Base-by-base conservation (phyloP, 2,113 vertebrate species). In the Tragulus kanchil region DNA sequence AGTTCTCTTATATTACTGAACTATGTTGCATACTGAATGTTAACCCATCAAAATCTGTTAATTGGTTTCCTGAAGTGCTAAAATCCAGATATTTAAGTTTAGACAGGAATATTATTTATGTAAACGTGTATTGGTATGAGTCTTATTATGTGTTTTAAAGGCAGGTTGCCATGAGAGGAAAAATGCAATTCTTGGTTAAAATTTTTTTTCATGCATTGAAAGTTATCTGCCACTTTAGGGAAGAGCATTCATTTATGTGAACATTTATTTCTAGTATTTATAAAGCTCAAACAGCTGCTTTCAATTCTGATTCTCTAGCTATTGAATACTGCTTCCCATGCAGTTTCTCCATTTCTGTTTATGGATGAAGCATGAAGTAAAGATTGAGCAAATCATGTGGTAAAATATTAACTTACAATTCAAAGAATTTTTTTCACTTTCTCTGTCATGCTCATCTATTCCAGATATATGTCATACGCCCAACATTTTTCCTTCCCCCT, bases 331-430 rank as follows among this genome's bases (percentile, higher is more conserved):
- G 31, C 54, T 85, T 85, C 7, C 36, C 7, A 56, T 56, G 42
- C 6, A 75, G 19, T 65, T 93, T 81, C 14, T 82, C 4, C 67
- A 48, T 82, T 95, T 86, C 45, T 89, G 25, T 48, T 69, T 61
- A 92, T 77, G 62, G 81, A 83, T 23, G 92, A 73, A 82, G 52
- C 1, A 67, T 56, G 36, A 88, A 77, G 64, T 61, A 84, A 65
- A 67, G 17, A 82, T 12, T 31, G 17, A 52, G 42, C 36, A 26
- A 94, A 58, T 48, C 45, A 62, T 69, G 9, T 8, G 36, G 8
- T 85, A 25, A 81, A 61, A 54, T 64, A 48, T 88, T 77, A 93
- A 88, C 69, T 93, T 89, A 82, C 6, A 62, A n/a, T 59, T 95
- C 89, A 69, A 91, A 23, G 52, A 42, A 23, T 64, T 58, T 89